phyloP scores from a whole-genome alignment of 2,113 vertebrate species.

The Garra rufa region DNA sequence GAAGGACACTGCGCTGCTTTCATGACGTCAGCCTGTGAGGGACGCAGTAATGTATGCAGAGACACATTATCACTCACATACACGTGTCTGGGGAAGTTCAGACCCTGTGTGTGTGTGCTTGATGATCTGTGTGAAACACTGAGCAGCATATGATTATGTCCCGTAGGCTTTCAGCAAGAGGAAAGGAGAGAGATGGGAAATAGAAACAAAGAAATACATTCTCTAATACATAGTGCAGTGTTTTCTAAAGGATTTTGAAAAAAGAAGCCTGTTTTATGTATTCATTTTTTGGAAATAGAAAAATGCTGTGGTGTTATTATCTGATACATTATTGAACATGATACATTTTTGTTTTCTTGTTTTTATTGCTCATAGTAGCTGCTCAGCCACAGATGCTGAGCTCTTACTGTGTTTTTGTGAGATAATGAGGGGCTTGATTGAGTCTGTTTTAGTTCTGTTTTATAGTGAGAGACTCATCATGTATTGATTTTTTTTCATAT shows the following conservation, averaged over 20 bases:
- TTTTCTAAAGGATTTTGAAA: not conserved
- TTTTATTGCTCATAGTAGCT: slow-evolving; percentile 57
- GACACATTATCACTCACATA: slow-evolving; percentile 6
- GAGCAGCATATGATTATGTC: slow-evolving; percentile 14
- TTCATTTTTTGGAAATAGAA: not conserved
- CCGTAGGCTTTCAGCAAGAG: not conserved
- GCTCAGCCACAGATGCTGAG: not conserved
- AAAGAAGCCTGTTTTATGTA: too few species aligned
- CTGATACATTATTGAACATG: slow-evolving; percentile 37
- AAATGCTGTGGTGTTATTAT: not conserved
- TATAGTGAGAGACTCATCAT: not conserved
- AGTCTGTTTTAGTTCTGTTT: too few species aligned
- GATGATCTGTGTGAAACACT: not conserved
- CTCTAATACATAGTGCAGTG: not conserved
- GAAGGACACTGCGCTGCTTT: not conserved
- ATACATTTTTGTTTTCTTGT: slow-evolving; percentile 46
- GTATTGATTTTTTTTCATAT: not conserved
- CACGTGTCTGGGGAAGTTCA: not conserved
- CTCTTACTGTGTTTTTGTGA: not conserved
- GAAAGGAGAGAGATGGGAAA: not conserved
- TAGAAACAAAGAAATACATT: not conserved
- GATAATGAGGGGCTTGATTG: not conserved
- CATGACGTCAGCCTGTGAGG: not conserved
- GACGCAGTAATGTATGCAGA: not conserved
- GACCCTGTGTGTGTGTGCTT: not conserved